phyloP scores from a whole-genome alignment of 2,797 vertebrate species.

The Erpetoichthys calabaricus region DNA sequence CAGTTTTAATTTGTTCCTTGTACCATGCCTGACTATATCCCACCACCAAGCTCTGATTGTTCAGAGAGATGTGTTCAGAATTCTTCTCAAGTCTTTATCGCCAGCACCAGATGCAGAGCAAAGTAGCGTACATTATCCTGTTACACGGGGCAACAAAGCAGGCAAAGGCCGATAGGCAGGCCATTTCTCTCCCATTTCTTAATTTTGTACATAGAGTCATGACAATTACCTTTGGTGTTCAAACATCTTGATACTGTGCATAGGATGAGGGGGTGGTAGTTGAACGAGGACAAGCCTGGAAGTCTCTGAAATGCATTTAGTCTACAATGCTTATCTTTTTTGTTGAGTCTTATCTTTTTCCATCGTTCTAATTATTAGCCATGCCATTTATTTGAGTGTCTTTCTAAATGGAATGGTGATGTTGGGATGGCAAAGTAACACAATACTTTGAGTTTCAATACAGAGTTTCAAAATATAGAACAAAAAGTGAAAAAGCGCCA shows the following conservation, averaged over 20 bases:
- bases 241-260: slow-evolving; percentile 77
- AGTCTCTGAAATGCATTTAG: neutral
- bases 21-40: neutral
- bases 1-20: no score
- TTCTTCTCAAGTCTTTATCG: slow-evolving; percentile 13
- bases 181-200: slow-evolving; percentile 47
- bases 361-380: no score
- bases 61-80: slow-evolving; percentile 8
- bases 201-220: slow-evolving; percentile 67
- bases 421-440: no score
- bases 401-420: no score
- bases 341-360: no score
- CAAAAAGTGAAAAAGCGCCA: no score
- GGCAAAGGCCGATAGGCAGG: slow-evolving; percentile 37
- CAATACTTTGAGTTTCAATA: no score
- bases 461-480: no score
- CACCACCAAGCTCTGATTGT: neutral
- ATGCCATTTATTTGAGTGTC: no score
- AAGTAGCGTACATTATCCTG: slow-evolving; percentile 87
- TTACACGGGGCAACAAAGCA: slow-evolving; percentile 73
- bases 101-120: slow-evolving; percentile 55
- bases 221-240: slow-evolving; percentile 62
- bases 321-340: neutral
- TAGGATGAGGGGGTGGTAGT: neutral
- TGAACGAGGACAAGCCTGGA: neutral